Evolutionary conservation across 2,888 invertebrate species (phyloP), one percentile per base, ranked within the genome.

Genomic region (Emmelina monodactyla): DNA sequence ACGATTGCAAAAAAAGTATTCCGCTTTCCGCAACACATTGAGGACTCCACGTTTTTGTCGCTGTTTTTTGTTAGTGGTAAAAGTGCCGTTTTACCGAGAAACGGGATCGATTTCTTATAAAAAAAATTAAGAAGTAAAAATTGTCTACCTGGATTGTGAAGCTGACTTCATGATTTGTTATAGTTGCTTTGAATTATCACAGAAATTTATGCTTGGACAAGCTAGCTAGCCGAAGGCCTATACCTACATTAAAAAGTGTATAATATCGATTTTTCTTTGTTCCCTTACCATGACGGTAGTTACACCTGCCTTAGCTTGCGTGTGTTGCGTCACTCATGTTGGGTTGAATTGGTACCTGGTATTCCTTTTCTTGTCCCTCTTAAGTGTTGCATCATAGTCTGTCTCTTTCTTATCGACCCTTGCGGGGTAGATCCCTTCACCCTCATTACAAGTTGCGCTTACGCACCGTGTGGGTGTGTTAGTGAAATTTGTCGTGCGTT

Each of bases 251-350:
- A 25, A 25, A 7, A 25, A 7, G 25, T 25, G n/a, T n/a, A n/a
- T n/a, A n/a, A n/a, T n/a, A 25, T 25, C 25, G 25, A 25, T 25
- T 57, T 62, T 63, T 63, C 63, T 68, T 72, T 68, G 62, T 72
- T 60, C 55, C 49, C 58, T 63, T 61, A 53, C 55, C 59, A 56
- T 65, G 56, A 55, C 49, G 58, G 51, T 54, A 50, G 51, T 48
- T 67, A 68, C 78, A 76, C 76, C 78, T 78, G 76, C 75, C 50
- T 54, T 48, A 62, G 58, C 56, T 60, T 53, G 55, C 51, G 43
- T 59, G 58, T 53, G 60, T 71, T 75, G 68, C 67, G 61, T 66
- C 65, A 69, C 13, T 12, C 61, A 60, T 65, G 48, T 55, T 56
- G 66, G 68, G 70, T 69, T 69, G 60, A 62, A 64, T 64, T 60